Evolutionary conservation across 1,140 invertebrate genomes (phyloP), one percentile per base, ranked within the genome.

Genomic region (Drosophila parvula): DNA sequence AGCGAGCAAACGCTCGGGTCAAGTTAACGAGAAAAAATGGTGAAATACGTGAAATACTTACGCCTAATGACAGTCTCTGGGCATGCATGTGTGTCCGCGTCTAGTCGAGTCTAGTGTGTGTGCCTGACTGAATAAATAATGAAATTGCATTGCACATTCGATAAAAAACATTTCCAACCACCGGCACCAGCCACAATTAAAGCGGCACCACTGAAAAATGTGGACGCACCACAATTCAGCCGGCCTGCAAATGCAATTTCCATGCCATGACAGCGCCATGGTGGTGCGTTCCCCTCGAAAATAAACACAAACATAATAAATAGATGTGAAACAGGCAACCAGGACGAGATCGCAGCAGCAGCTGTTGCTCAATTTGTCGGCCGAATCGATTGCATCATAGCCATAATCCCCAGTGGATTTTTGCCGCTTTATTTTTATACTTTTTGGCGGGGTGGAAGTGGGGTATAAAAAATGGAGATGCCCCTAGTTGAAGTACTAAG

Each of bases 141-240:
- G 73, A 74, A 88, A 78, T 71, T 69, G 77, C 60, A 74, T 78
- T 83, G 64, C 80, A 69, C 73, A 88, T 79, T 88, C 65, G 65
- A 86, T 88, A 86, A 81, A 85, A 81, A 76, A 77, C 43, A 68
- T 48, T 65, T 59, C 47, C 61, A 78, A 80, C 34, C 34, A 11
- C 34, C 34, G 34, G 38, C 38, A 69, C 67, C 44, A 53, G 60
- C 56, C 51, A 65, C 73, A 78, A 89, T 89, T 80, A 89, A 89
- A 78, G 43, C 76, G 68, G 56, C 53, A 74, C 55, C 57, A 74
- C 63, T 40, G 45, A 79, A 89, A 88, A 83, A 79, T 83, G 79
- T 88, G 68, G 82, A 78, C 64, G 77, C 65, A 64, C 67, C 67
- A 48, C 71, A 27, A 55, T 22, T 55, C 16, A 55, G 51, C 8